phyloP scores from a whole-genome alignment of 2,797 vertebrate species.

The Octomys mimax region DNA sequence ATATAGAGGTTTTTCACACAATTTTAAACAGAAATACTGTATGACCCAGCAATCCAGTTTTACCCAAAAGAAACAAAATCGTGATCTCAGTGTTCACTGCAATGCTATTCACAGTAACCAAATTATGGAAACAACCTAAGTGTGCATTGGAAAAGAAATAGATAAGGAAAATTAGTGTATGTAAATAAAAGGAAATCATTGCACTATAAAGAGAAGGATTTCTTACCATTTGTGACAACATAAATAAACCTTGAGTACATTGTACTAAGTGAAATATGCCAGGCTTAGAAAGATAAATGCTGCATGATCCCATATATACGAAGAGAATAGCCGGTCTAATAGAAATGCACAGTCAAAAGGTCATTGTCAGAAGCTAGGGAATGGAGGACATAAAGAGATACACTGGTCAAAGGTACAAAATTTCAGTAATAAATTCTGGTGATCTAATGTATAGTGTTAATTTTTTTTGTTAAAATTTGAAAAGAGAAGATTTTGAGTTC shows the following conservation, averaged over 20 bases:
- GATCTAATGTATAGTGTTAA: neutral
- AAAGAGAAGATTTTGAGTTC: neutral
- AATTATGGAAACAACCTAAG: neutral
- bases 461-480: neutral
- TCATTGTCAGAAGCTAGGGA: neutral
- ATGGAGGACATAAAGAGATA: fast-evolving
- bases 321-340: neutral
- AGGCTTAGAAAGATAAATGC: neutral
- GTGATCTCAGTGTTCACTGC: neutral
- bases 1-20: neutral
- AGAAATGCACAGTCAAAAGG: neutral
- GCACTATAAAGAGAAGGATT: neutral
- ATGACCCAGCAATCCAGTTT: neutral
- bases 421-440: neutral
- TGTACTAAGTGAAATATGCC: neutral
- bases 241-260: neutral
- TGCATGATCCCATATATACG: too few species aligned
- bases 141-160: neutral
- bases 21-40: neutral
- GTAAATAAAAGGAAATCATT: neutral
- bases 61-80: neutral
- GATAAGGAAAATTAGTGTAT: neutral
- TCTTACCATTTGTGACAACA: neutral
- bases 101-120: neutral
- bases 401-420: neutral